Base-by-base conservation (phyloP, 2,113 vertebrate genomes). In the Lycaon pictus region DNA sequence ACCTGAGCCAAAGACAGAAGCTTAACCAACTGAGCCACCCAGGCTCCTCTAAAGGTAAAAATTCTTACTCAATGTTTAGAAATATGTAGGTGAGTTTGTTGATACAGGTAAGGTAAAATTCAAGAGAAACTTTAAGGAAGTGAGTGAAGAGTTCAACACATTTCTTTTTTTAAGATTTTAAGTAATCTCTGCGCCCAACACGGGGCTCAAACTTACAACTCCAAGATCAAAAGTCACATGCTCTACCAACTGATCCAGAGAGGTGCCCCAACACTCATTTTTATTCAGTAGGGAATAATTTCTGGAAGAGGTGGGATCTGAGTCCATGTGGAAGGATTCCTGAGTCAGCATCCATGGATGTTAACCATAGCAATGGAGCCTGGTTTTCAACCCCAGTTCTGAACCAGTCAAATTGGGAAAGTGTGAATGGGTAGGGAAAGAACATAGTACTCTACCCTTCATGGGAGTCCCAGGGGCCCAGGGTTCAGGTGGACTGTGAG, bases 21-120 rank as follows among this genome's bases (percentile, higher is more conserved):
- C 43, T 43, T 7, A 43, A 43, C 43, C 43, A 43, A 43, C 6
- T 43, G 43, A 43, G 43, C 43, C 43, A 43, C 43, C 43, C 43
- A 43, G 43, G 43, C 43, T 43, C 43, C 43, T 43, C 43, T 43
- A 92, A 85, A 95, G 58, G 48, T 89, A 81, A 97, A 94, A 69
- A 76, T 51, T 91, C 51, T 23, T 65, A n/a, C 29, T 77, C 80
- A n/a, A 56, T 88, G 88, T 91, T 85, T 91, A 37, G 32, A 92
- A 93, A 93, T 63, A 85, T 0, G 0, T 32, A 72, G 43, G 32
- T 83, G 55, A 92, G 15, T 87, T 58, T 92, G 79, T 89, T 77
- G 84, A 72, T 17, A 79, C 7, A 60, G 5, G 7, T 1, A 89
- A 32, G 17, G 19, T 82, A 48, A 92, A 56, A 96, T 63, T 95